Evolutionary conservation across 2,113 vertebrate genomes (phyloP), one percentile per base, ranked within the genome.

Genomic region (Oncorhynchus nerka): DNA sequence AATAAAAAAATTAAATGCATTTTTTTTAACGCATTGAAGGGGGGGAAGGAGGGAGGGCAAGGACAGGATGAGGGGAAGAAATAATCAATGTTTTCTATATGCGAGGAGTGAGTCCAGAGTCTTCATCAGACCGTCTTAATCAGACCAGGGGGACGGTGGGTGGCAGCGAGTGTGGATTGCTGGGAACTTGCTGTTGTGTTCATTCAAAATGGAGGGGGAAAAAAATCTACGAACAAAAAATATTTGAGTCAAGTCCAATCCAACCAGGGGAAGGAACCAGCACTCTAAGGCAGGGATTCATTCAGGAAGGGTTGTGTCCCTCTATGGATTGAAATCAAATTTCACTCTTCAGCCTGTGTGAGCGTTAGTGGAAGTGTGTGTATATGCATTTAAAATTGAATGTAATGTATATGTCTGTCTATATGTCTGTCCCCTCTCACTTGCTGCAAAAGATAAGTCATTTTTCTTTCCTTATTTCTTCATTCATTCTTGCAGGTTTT

Each of bases 271-370:
- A 92, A 91, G 94, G 94, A 97, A 96, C 95, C 96, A 96, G 94
- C 94, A 95, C 95, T 97, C 95, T 96, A 97, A 98, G 96, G 96
- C 97, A 96, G 96, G 97, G 95, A 89, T 91, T 91, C 91, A 91
- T 90, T 92, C 88, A 89, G 90, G 91, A 92, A 89, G 85, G 87
- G 88, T 74, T 87, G 89, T 88, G 83, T 92, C 88, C 88, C 86
- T 91, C 87, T 89, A 87, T 86, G 89, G 87, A 88, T 86, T 87
- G 91, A 92, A 91, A 88, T 90, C 84, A 86, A 57, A 74, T 86
- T 74, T 84, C 88, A 88, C 84, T 92, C 91, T 91, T 94, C 90
- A 91, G 90, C 88, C 77, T 88, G 83, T 88, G 78, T 87, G 82
- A 89, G 82, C 84, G 86, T 83, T 86, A 81, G 84, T 76, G 87